phyloP scores from a whole-genome alignment of 2,797 vertebrate species.

The Anguilla anguilla region DNA sequence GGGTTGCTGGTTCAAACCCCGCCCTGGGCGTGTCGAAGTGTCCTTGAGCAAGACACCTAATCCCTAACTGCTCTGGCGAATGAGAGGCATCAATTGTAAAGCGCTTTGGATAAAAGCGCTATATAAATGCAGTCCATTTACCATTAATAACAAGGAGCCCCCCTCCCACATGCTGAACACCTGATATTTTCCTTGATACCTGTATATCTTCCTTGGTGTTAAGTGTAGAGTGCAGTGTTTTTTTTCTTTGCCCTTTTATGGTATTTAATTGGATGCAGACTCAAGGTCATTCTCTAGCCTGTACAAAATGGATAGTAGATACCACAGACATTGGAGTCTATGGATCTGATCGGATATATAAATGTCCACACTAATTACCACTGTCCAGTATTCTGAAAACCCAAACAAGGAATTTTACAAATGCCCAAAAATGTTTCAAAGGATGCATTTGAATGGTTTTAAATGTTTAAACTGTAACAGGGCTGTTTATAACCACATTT shows the following conservation, averaged over 20 bases:
- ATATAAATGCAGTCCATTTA: no score
- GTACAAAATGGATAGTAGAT: background rate
- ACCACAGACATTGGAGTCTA: background rate
- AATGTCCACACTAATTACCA: background rate
- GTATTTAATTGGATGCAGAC: background rate
- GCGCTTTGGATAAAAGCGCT: no score
- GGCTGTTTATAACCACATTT: background rate
- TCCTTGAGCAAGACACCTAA: no score
- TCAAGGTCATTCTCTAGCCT: background rate
- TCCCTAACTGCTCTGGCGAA: no score
- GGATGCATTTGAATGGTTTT: background rate
- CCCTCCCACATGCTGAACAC: background rate
- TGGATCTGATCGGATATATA: background rate
- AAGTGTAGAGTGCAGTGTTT: background rate
- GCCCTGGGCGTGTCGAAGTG: no score
- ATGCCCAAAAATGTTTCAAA: background rate
- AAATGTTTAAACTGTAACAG: background rate
- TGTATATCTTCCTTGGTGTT: background rate
- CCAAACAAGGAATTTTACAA: background rate
- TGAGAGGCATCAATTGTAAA: no score
- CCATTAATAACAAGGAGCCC: background rate
- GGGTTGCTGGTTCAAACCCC: no score
- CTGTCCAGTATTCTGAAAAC: background rate
- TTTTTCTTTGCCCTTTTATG: background rate
- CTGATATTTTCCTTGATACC: background rate